Evolutionary conservation across 2,888 invertebrate genomes (phyloP).

Genomic region (Eulithis prunata): DNA sequence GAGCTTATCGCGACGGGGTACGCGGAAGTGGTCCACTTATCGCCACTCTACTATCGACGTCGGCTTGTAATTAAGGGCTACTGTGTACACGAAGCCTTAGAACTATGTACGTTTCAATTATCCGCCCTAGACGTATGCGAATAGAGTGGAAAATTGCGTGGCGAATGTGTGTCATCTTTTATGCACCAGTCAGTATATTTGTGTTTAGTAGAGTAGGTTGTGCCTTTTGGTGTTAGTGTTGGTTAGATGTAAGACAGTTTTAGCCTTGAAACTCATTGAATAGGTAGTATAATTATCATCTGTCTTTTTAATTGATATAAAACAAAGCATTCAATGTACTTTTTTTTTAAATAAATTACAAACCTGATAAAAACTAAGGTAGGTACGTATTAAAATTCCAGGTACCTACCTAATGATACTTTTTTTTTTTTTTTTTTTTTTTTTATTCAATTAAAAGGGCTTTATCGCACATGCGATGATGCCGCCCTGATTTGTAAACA

Average conservation of each 20-base stretch:
- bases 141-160: not conserved
- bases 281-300: not conserved
- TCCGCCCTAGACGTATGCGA: not conserved
- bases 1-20: constrained; percentile 27
- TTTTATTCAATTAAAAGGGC: no score
- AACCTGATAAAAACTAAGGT: no score
- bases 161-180: constrained; percentile 1
- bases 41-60: constrained; percentile 29
- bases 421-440: no score
- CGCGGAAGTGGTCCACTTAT: constrained; percentile 32
- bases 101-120: not conserved
- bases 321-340: no score
- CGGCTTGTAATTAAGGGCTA: constrained; percentile 29
- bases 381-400: no score
- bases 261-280: not conserved
- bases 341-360: no score
- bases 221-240: constrained; percentile 6
- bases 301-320: no score
- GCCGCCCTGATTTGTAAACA: no score
- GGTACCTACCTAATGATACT: no score
- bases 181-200: constrained; percentile 11
- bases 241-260: not conserved
- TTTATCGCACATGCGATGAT: no score
- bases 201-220: not conserved
- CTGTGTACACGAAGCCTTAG: constrained; percentile 29